These are phyloP conservation scores for Trichonephila inaurata DNA, from an alignment of 1,140 invertebrate genomes.

Conservation along the genomic window DNA sequence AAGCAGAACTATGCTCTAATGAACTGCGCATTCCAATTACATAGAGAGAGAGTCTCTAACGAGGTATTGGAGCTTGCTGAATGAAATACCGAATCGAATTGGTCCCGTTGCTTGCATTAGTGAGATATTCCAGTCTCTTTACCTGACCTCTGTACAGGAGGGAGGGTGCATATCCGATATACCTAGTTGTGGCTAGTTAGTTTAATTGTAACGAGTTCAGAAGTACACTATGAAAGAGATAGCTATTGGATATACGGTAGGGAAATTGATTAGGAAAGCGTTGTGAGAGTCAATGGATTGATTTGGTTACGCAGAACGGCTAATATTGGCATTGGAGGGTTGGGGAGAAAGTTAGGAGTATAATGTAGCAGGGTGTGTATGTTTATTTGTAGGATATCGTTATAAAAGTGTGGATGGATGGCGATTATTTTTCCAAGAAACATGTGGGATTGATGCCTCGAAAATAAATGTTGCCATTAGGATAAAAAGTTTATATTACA, in stretches of 20 bases:
- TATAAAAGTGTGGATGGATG: too few relatives aligned
- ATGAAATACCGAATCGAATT: constrained; percentile 45
- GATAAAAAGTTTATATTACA: too few relatives aligned
- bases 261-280: constrained; percentile 51
- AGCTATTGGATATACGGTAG: constrained; percentile 20
- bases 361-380: neutral
- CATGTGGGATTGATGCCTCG: too few relatives aligned
- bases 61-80: constrained; percentile 50
- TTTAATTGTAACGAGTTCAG: constrained; percentile 67
- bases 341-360: neutral
- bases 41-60: constrained; percentile 17
- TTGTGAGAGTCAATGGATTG: neutral
- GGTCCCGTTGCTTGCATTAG: neutral
- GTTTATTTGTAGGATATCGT: neutral
- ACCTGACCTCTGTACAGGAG: neutral
- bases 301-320: neutral
- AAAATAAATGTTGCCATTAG: too few relatives aligned
- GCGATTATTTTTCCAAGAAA: too few relatives aligned
- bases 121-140: neutral
- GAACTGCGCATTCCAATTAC: constrained; percentile 68
- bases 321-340: neutral
- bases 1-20: constrained; percentile 53
- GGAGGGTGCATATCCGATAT: constrained; percentile 12
- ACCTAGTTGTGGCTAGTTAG: constrained; percentile 55
- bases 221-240: constrained; percentile 61